Evolutionary conservation across 2,888 invertebrate species (phyloP), one percentile per base, ranked within the genome.

Genomic region (Mimas tiliae): DNA sequence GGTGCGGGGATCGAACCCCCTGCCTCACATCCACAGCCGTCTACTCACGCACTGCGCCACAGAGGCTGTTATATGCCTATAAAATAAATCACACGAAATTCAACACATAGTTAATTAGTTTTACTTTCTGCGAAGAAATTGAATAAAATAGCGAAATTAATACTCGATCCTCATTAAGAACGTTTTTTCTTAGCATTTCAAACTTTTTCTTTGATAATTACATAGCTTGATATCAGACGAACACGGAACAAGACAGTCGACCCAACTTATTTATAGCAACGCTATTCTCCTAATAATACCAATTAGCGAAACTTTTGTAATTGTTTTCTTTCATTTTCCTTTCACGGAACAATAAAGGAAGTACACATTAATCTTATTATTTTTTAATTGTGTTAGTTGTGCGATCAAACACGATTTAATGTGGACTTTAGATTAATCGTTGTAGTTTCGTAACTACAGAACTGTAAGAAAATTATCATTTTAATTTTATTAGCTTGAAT

Each of bases 241-340:
- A 53, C 52, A 52, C 62, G 66, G 63, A 63, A 66, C 38, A 65
- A 62, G 51, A 14, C 14, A 11, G 45, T 45, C 14, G 45, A 45
- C 12, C 7, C 16, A 62, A 65, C 42, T 45, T 53, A 52, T 63
- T 52, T 63, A 65, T 65, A 47, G 62, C 38, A 52, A 47, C 38
- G 51, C 48, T 27, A 53, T 33, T 51, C 51, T 52, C 42, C 42
- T 65, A 62, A 51, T 58, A 62, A 65, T 45, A 16, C 51, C 65
- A 62, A 65, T 65, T 62, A 65, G 51, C 16, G 45, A 62, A 65
- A 62, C 42, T 62, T 62, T 16, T 38, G 16, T 52, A 62, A 27
- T 62, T 58, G 47, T 50, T 50, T 21, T 62, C 16, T 50, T 62
- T 65, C 27, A 27, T 27, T 27, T 62, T 64, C 27, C 45, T 52